phyloP scores from a whole-genome alignment of 1,140 invertebrate genomes.

The Lepidurus couesii region DNA sequence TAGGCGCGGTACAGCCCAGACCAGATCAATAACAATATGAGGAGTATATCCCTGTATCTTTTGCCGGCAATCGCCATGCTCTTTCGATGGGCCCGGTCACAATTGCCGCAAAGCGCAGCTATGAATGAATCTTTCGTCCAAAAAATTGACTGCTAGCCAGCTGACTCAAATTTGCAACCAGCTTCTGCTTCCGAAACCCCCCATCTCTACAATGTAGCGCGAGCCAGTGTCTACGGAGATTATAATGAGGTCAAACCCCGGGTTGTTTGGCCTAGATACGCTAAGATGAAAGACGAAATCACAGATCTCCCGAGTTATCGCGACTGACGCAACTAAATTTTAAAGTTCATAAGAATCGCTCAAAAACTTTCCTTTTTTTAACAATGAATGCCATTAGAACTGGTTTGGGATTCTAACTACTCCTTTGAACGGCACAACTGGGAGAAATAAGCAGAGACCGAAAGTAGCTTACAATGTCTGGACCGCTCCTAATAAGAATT shows the following conservation, averaged over 20 bases:
- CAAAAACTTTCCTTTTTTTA: too few relatives aligned
- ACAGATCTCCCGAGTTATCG: too few relatives aligned
- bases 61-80: background rate
- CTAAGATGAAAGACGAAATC: background rate
- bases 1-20: background rate
- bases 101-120: background rate
- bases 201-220: too few relatives aligned
- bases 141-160: background rate
- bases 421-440: too few relatives aligned
- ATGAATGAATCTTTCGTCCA: background rate
- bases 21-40: slow-evolving; percentile 9
- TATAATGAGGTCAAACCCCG: background rate
- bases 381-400: too few relatives aligned
- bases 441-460: too few relatives aligned
- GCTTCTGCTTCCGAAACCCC: background rate
- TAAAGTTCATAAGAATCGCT: too few relatives aligned
- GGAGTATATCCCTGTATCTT: background rate
- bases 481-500: too few relatives aligned
- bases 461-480: too few relatives aligned
- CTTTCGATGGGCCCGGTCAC: background rate
- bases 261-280: background rate
- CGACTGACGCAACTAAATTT: too few relatives aligned
- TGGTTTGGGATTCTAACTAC: too few relatives aligned
- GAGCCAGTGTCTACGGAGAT: background rate
- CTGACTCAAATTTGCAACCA: background rate